A percentile compares a stretch with the other conserved stretches of the same genome.
Conservation (phyloP, 2,888 invertebrate genomes). For the Ptilodon capucinus region DNA sequence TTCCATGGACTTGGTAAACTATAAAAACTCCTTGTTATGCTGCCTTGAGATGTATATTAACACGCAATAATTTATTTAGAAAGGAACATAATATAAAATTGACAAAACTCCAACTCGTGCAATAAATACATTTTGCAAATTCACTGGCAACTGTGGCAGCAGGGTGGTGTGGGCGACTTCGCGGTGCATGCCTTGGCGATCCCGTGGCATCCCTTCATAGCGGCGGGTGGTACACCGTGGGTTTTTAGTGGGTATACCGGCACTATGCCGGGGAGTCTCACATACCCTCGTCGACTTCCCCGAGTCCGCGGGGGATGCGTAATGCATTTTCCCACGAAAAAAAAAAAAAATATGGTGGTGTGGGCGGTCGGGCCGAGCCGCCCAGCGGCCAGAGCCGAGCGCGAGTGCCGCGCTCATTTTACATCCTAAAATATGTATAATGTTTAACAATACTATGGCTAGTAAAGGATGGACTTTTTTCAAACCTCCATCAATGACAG, state of each 20-base stretch:
- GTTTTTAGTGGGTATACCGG: too few species aligned
- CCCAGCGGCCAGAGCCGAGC: too few species aligned
- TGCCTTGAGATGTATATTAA: conserved; percentile 23
- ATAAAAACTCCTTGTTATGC: neutral
- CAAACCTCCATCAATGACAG: neutral
- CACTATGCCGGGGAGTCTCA: too few species aligned
- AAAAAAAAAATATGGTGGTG: too few species aligned
- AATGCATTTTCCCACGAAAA: too few species aligned
- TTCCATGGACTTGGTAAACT: conserved; percentile 2
- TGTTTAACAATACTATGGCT: conserved; percentile 9
- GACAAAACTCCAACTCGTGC: conserved; percentile 64
- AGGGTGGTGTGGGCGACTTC: too few species aligned
- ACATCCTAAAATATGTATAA: neutral
- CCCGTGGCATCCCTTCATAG: too few species aligned
- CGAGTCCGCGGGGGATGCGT: too few species aligned
- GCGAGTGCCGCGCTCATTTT: neutral
- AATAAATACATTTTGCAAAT: conserved; percentile 52
- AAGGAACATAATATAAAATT: conserved; percentile 72
- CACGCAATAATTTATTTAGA: conserved; percentile 51
- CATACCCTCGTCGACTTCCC: too few species aligned
- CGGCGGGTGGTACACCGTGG: too few species aligned
- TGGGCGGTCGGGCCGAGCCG: too few species aligned
- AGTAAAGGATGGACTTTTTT: conserved; percentile 4
- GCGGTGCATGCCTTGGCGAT: too few species aligned
- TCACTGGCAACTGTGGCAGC: conserved; percentile 48